These are phyloP conservation scores for Meganola albula DNA, from an alignment of 2,888 invertebrate genomes.

Conservation along the genomic window DNA sequence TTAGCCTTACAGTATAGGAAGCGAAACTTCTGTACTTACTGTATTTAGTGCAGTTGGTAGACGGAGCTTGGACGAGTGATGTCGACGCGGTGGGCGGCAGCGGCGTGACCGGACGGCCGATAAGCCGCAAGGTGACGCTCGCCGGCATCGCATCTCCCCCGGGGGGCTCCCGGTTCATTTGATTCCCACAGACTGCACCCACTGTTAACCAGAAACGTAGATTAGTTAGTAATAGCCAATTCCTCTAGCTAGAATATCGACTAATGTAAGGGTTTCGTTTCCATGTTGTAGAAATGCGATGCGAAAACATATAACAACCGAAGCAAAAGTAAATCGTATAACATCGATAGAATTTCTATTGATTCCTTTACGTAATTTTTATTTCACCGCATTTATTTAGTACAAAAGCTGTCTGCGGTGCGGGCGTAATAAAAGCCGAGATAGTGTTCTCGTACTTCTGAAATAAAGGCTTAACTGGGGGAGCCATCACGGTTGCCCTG, in stretches of 20 bases:
- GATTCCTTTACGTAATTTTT: constrained; percentile 38
- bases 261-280: constrained; percentile 10
- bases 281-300: too few relatives aligned
- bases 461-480: constrained; percentile 74
- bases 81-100: constrained; percentile 32
- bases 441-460: constrained; percentile 67
- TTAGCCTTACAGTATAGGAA: too few relatives aligned
- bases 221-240: constrained; percentile 42
- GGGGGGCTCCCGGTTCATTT: constrained; percentile 38
- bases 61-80: constrained; percentile 27
- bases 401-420: constrained; percentile 45
- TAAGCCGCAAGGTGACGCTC: constrained; percentile 59
- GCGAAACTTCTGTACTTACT: too few relatives aligned
- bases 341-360: constrained; percentile 29
- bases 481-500: constrained; percentile 72
- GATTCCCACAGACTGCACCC: constrained; percentile 33
- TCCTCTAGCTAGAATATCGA: constrained; percentile 12
- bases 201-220: constrained; percentile 36
- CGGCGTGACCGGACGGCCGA: constrained; percentile 50
- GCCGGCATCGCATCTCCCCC: constrained; percentile 35
- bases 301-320: too few relatives aligned
- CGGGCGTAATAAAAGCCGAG: constrained; percentile 62
- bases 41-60: constrained; percentile 22
- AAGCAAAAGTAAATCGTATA: constrained; percentile 17
- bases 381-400: constrained; percentile 54